phyloP scores from a whole-genome alignment of 2,888 invertebrate genomes.

The Zygogramma bicolorata region DNA sequence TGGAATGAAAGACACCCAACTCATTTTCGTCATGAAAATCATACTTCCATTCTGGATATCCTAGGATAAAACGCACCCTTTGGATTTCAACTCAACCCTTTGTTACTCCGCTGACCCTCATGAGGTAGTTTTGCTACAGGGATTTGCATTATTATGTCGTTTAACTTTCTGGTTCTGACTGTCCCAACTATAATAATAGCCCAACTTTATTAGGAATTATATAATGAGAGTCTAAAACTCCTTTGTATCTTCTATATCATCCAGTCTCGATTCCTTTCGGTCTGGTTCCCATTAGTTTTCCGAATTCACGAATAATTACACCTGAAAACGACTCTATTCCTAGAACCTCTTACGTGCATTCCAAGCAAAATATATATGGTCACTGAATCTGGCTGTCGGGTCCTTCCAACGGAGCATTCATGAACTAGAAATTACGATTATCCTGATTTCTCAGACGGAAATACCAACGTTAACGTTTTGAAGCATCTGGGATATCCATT shows the following conservation, averaged over 20 bases:
- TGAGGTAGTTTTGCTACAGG: neutral
- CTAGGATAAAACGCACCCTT: neutral
- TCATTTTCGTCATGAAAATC: too few relatives aligned
- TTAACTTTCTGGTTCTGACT: neutral
- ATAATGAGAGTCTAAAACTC: neutral
- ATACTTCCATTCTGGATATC: too few relatives aligned
- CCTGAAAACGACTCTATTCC: neutral
- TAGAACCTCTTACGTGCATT: neutral
- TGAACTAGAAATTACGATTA: conserved; percentile 1
- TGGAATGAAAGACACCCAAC: too few relatives aligned
- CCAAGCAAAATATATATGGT: neutral
- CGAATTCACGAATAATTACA: neutral
- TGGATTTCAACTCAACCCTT: neutral
- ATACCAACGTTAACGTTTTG: conserved; percentile 3
- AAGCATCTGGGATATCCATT: conserved; percentile 2
- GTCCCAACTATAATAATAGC: neutral
- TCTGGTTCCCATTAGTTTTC: neutral
- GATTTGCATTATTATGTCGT: neutral
- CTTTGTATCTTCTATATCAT: too few relatives aligned
- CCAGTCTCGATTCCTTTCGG: neutral
- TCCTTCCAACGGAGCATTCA: neutral
- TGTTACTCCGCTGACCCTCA: neutral
- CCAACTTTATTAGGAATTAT: neutral
- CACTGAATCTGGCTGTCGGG: neutral
- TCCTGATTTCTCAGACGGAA: conserved; percentile 11